Conservation (phyloP, 2,888 invertebrate species). For the Melikaiella ostensackeni region DNA sequence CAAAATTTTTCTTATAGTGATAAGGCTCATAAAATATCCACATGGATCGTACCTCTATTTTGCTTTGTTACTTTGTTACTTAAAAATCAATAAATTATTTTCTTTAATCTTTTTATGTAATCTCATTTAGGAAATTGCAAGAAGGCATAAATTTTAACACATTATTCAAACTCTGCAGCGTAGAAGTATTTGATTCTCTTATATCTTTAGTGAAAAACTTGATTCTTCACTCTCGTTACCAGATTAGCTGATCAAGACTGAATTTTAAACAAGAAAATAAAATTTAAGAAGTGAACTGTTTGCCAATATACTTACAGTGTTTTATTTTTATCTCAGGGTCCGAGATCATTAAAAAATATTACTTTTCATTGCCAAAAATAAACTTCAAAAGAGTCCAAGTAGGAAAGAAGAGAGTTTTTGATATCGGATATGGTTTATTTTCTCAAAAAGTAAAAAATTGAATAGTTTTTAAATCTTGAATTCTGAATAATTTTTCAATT, state of each 20-base stretch:
- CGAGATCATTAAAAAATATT: no score
- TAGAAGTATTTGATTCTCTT: not conserved
- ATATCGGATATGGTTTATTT: no score
- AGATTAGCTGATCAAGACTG: not conserved
- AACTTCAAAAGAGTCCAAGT: no score
- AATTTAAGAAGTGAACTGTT: no score
- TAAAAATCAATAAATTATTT: not conserved
- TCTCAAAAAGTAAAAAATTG: no score
- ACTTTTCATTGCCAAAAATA: no score
- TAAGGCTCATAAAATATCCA: not conserved
- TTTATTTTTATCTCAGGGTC: no score
- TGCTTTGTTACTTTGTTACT: not conserved
- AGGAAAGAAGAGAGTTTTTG: no score
- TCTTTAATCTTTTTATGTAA: not conserved
- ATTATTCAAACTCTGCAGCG: not conserved
- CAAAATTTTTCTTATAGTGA: not conserved
- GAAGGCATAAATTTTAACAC: slow-evolving; percentile 4
- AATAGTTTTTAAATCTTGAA: no score
- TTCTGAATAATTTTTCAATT: no score
- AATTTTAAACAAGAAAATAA: not conserved
- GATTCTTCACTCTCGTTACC: not conserved
- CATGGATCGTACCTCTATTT: not conserved
- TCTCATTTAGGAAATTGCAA: not conserved
- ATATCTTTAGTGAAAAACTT: not conserved
- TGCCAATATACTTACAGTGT: no score